Base-by-base conservation (phyloP, 2,888 invertebrate genomes). In the Nemoura dubitans region DNA sequence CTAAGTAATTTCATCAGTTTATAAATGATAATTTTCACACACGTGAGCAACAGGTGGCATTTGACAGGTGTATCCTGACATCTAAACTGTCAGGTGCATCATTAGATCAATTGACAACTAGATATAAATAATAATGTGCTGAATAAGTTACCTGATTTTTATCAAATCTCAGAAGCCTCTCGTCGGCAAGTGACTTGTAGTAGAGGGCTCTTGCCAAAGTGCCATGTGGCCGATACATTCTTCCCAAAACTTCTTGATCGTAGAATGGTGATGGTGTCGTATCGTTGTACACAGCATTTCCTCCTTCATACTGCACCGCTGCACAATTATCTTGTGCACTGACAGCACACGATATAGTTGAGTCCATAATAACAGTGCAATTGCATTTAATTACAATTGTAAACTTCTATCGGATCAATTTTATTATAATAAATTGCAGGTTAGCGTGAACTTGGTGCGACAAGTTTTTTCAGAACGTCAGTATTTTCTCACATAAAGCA, bases 151-250 rank as follows among this genome's bases (percentile, higher is more conserved):
- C 96, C 94, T 94, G 93, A 86, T 92, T 93, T 90, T 95, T 95
- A 91, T 96, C 95, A 90, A 95, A 93, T 84, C 93, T 92, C 89
- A 93, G 93, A 28, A 96, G 92, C 89, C 94, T 93, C 90, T 94
- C 93, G 91, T 96, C 96, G 90, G 94, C 94, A 89, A 93, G 92
- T 89, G 95, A 95, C 91, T 96, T 96, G 89, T 95, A 94, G 92
- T 95, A 95, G 85, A 96, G 91, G 83, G 95, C 93, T 90, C 95
- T 92, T 85, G 96, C 96, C 88, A 96, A 92, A 85, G 95, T 94
- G 89, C 96, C 95, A 90, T 95, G 93, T 83, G 96, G 95, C 88
- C 95, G 92, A 91, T 94, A 95, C 89, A 90, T 89, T 76, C 85
- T 85, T 0, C 42, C 83, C n/a, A 86, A 43, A 78, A 85, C 82